phyloP scores from a whole-genome alignment of 2,888 invertebrate genomes.

The Omphaloscelis lunosa region DNA sequence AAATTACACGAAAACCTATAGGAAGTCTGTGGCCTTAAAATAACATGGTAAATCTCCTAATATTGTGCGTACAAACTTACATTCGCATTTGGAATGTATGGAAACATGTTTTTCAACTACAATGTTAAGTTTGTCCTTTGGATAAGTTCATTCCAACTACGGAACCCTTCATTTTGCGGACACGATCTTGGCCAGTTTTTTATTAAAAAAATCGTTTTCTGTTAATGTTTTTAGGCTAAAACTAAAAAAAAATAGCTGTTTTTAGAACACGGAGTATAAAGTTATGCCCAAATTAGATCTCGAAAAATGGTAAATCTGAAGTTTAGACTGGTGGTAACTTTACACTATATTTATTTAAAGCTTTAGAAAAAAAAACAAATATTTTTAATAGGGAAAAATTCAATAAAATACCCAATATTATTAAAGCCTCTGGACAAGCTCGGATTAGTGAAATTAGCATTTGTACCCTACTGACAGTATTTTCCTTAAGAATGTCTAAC shows the following conservation, averaged over 20 bases:
- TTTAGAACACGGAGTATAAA: not conserved
- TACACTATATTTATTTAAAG: not conserved
- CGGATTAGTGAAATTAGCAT: not conserved
- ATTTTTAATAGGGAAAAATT: not conserved
- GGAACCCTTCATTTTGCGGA: too few relatives aligned
- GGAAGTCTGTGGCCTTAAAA: too few relatives aligned
- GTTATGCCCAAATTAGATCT: not conserved
- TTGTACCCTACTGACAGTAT: not conserved
- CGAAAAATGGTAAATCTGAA: not conserved
- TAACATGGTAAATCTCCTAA: too few relatives aligned
- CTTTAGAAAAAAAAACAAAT: not conserved
- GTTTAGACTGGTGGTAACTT: not conserved
- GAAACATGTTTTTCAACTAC: too few relatives aligned
- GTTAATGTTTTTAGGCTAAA: slow-evolving; percentile 5
- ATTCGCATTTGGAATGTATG: too few relatives aligned
- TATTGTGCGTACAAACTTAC: too few relatives aligned
- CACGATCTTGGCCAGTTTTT: too few relatives aligned
- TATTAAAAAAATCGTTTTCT: too few relatives aligned
- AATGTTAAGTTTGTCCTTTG: too few relatives aligned
- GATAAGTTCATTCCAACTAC: too few relatives aligned
- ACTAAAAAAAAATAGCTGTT: not conserved
- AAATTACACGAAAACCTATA: too few relatives aligned
- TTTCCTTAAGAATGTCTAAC: not conserved
- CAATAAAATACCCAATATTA: not conserved
- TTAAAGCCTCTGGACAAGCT: too few relatives aligned